Conservation (phyloP, 2,113 vertebrate genomes). For the Sinocyclocheilus maitianheensis region DNA sequence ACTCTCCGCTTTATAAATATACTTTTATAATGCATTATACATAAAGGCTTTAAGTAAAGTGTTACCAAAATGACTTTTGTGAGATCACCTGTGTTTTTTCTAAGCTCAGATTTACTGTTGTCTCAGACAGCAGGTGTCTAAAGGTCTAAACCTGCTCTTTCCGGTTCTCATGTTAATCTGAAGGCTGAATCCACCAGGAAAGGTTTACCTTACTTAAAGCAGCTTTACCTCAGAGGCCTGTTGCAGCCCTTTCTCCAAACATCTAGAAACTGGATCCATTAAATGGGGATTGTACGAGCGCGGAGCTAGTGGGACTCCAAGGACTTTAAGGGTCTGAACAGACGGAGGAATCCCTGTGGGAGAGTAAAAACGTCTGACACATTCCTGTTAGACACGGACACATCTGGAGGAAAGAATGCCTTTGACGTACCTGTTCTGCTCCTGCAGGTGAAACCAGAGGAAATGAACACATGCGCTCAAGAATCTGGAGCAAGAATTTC, state of each 20-base stretch:
- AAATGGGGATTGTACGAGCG: background rate
- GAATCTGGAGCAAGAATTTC: background rate
- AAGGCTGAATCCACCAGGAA: background rate
- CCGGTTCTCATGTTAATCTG: background rate
- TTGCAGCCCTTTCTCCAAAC: background rate
- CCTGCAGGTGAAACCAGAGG: conserved; percentile 17
- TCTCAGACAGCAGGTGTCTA: background rate
- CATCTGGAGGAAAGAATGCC: conserved; percentile 1
- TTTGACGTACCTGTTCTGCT: background rate
- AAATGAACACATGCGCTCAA: background rate
- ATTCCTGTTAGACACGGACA: background rate
- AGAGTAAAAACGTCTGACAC: background rate
- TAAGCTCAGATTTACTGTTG: background rate
- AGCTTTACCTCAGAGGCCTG: background rate
- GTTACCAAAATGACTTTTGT: background rate
- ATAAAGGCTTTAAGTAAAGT: too few species aligned
- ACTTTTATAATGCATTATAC: too few species aligned
- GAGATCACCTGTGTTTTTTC: background rate
- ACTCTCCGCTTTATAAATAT: too few species aligned
- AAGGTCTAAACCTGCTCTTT: conserved; percentile 5
- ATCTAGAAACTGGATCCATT: background rate
- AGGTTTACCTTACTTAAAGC: background rate
- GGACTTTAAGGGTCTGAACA: background rate
- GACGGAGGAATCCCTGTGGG: conserved; percentile 9
- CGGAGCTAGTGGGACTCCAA: background rate